Percentiles rank a stretch among this genome's conserved stretches.
phyloP scores from a whole-genome alignment of 1,140 invertebrate genomes.

The Amphibalanus amphitrite region DNA sequence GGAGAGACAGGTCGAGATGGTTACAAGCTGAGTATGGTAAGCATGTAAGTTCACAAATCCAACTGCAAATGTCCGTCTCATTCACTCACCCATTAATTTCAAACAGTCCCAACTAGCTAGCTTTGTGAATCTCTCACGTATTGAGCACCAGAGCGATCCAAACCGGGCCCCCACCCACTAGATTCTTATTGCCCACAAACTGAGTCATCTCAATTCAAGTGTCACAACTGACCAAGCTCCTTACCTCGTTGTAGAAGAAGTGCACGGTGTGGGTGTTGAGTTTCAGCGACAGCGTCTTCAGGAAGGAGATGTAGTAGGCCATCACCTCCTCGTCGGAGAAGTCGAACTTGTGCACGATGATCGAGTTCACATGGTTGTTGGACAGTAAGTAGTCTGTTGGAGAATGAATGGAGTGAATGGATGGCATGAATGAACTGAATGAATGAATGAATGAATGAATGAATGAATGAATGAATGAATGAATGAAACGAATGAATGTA shows the following conservation, averaged over 20 bases:
- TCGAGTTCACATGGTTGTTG: slow-evolving; percentile 99
- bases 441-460: too few relatives aligned
- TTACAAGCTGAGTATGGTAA: too few relatives aligned
- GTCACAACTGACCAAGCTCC: too few relatives aligned
- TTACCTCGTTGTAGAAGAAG: slow-evolving; percentile 99
- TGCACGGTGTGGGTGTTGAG: slow-evolving; percentile 98
- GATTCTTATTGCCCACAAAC: too few relatives aligned
- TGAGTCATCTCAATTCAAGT: too few relatives aligned
- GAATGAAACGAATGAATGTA: too few relatives aligned
- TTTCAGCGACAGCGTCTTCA: slow-evolving; percentile 95
- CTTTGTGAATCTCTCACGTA: too few relatives aligned
- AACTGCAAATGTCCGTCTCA: not conserved
- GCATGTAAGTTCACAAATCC: not conserved
- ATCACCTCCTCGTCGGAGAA: slow-evolving; percentile 99
- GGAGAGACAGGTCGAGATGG: not conserved
- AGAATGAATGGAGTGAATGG: slow-evolving; percentile 7
- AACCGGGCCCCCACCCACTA: too few relatives aligned
- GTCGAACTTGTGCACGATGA: slow-evolving; percentile 99
- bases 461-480: too few relatives aligned
- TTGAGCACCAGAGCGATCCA: too few relatives aligned
- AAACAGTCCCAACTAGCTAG: too few relatives aligned
- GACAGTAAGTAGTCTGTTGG: slow-evolving; percentile 93
- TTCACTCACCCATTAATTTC: too few relatives aligned
- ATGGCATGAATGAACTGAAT: not conserved
- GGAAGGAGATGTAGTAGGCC: slow-evolving; percentile 98